phyloP scores from a whole-genome alignment of 2,113 vertebrate genomes.

The Amazona guildingii region DNA sequence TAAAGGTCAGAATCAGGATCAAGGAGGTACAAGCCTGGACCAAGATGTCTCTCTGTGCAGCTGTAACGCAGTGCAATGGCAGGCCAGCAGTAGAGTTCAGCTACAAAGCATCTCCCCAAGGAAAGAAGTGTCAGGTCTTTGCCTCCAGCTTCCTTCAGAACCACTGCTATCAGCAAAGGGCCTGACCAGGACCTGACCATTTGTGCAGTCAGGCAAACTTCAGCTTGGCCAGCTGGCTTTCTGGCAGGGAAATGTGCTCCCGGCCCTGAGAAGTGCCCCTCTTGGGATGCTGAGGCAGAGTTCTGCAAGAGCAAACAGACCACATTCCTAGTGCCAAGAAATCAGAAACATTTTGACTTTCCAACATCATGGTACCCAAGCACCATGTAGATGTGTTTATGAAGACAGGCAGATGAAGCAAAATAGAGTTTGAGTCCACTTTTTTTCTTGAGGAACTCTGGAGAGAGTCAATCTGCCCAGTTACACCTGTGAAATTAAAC shows the following conservation, averaged over 20 bases:
- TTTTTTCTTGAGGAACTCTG: background rate
- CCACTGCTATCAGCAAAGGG: background rate
- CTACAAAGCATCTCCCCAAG: background rate
- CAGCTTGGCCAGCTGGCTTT: background rate
- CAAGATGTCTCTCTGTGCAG: background rate
- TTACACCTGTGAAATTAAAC: background rate
- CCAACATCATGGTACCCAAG: background rate
- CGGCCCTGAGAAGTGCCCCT: background rate
- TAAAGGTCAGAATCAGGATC: background rate
- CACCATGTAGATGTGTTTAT: background rate
- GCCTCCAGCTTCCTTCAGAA: background rate
- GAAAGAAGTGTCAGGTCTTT: background rate
- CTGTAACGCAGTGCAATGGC: accelerated
- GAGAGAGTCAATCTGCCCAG: background rate
- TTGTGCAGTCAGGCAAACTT: background rate
- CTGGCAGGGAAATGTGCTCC: background rate
- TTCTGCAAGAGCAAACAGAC: background rate
- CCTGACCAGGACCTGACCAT: background rate
- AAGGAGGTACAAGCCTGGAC: background rate
- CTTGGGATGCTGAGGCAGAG: background rate
- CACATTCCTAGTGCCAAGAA: background rate
- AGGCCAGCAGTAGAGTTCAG: background rate
- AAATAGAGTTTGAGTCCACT: background rate
- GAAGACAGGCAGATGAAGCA: background rate
- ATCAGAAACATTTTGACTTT: background rate